These are phyloP conservation scores for Daubentonia madagascariensis DNA, from an alignment of 2,113 vertebrate genomes.

Conservation along the genomic window DNA sequence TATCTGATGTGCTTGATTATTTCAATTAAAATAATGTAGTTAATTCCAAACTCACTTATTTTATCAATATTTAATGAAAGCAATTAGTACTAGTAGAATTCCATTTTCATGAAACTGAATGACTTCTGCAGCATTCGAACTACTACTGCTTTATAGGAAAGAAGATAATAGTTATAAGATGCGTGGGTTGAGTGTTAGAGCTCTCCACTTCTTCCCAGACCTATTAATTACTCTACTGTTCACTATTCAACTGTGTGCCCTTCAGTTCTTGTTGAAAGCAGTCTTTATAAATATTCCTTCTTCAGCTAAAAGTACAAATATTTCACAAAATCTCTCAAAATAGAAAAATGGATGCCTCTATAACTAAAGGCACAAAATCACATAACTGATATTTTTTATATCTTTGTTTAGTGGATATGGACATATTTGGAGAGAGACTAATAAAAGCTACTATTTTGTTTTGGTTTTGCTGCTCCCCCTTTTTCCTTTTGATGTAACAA, in stretches of 20 bases:
- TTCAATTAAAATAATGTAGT: conserved; percentile 44
- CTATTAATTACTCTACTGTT: not conserved
- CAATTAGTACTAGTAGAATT: not conserved
- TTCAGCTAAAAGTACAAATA: not conserved
- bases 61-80: conserved; percentile 52
- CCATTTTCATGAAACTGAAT: not conserved
- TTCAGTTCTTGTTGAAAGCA: not conserved
- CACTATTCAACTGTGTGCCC: too few relatives aligned
- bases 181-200: not conserved
- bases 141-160: not conserved
- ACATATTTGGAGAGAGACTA: not conserved
- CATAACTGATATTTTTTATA: not conserved
- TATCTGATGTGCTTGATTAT: conserved; percentile 24
- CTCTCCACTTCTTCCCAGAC: not conserved
- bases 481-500: not conserved
- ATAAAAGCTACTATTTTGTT: not conserved
- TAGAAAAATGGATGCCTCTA: not conserved
- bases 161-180: not conserved
- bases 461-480: not conserved
- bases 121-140: not conserved
- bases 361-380: not conserved
- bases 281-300: not conserved
- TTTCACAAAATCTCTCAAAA: conserved; percentile 29
- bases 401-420: not conserved
- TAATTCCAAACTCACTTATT: conserved; percentile 49